A percentile compares a stretch with the other conserved stretches of the same genome.
phyloP scores from a whole-genome alignment of 30 jellyfish, hydroid and myxozoan species.

The Mastigias papua region DNA sequence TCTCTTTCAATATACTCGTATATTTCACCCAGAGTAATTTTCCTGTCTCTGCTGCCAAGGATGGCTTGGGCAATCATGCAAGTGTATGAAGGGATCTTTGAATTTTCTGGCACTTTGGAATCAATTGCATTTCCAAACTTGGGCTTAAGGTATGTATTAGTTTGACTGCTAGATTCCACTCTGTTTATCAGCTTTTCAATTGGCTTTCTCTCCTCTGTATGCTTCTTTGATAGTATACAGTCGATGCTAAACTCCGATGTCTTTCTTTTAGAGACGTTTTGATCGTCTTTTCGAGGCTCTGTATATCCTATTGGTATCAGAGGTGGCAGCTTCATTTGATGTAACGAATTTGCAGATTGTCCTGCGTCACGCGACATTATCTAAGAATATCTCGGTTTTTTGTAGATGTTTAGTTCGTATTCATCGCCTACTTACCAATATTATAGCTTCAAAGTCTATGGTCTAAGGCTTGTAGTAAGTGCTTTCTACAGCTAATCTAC shows the following conservation, averaged over 20 bases:
- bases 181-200: background rate
- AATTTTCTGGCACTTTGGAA: conserved; percentile 9
- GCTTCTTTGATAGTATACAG: conserved; percentile 22
- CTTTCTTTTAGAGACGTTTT: background rate
- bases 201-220: too few relatives aligned
- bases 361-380: conserved; percentile 16
- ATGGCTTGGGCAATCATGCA: conserved; percentile 83
- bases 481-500: background rate
- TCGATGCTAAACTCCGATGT: conserved; percentile 41
- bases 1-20: conserved; percentile 67
- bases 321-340: conserved; percentile 37
- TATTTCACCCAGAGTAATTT: conserved; percentile 74
- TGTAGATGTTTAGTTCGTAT: too few relatives aligned
- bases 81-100: conserved; percentile 69
- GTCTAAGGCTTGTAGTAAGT: background rate
- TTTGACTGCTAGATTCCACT: background rate
- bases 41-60: conserved; percentile 36
- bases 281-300: background rate
- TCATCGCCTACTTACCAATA: too few relatives aligned
- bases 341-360: background rate
- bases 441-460: background rate
- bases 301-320: conserved; percentile 12
- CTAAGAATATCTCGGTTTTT: background rate
- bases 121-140: background rate
- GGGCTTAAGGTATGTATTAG: background rate